Conservation (phyloP, 2,888 invertebrate genomes). For the Rhyacophila evoluta region DNA sequence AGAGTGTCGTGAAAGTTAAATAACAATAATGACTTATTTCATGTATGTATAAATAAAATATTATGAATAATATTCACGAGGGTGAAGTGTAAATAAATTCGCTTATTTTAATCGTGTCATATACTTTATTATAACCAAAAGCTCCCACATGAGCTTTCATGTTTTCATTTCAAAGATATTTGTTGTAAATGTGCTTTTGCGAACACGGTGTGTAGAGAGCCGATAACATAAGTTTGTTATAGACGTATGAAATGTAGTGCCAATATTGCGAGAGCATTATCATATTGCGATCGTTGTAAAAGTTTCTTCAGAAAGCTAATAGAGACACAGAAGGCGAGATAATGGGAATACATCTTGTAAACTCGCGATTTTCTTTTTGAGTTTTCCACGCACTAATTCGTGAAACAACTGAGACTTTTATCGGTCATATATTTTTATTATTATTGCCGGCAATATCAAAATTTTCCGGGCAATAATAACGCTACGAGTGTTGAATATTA, state of each 20-base stretch:
- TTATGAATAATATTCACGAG: no score
- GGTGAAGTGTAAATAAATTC: no score
- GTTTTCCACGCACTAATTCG: not conserved
- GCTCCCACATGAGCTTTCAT: no score
- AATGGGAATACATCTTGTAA: slow-evolving; percentile 1
- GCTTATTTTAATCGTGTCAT: no score
- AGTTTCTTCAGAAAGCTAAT: not conserved
- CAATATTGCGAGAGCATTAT: slow-evolving; percentile 46
- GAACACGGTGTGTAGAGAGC: not conserved
- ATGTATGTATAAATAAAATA: no score
- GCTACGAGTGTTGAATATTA: no score
- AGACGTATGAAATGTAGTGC: slow-evolving; percentile 29
- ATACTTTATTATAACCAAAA: no score
- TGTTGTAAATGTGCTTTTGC: no score
- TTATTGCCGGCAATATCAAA: not conserved
- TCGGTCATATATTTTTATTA: not conserved
- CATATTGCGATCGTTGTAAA: slow-evolving; percentile 33
- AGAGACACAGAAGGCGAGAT: not conserved
- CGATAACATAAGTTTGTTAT: not conserved
- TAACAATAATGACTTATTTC: no score
- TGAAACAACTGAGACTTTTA: not conserved
- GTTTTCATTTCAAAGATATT: no score
- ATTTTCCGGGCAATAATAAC: not conserved
- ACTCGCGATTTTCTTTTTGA: not conserved
- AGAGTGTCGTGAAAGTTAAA: no score